Percentiles rank a stretch among this genome's conserved stretches.
Evolutionary conservation across 2,113 vertebrate species (phyloP).

Genomic region (Mustela lutreola): DNA sequence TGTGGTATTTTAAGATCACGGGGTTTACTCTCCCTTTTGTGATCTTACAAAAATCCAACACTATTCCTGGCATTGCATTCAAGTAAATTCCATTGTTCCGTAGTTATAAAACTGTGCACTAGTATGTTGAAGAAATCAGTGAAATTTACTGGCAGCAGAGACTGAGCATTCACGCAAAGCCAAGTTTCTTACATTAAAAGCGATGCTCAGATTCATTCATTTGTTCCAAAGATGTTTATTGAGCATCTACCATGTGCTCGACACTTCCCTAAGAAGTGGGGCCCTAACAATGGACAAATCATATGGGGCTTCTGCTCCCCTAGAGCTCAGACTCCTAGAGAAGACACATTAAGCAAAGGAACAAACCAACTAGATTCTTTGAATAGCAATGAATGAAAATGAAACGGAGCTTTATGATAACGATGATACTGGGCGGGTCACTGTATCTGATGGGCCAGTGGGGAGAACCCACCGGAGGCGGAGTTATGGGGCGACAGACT

Average conservation of each 20-base stretch:
- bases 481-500: background rate
- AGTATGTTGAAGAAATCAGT: background rate
- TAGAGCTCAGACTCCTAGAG: background rate
- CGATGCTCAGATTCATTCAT: background rate
- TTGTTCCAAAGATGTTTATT: background rate
- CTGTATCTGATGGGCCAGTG: background rate
- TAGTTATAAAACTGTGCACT: background rate
- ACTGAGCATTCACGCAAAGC: background rate
- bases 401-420: rapidly evolving
- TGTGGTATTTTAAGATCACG: background rate
- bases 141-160: background rate
- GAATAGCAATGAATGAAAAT: background rate
- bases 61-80: background rate
- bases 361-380: background rate
- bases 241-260: background rate
- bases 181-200: background rate
- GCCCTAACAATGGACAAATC: background rate
- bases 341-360: background rate
- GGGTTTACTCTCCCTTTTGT: background rate
- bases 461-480: rapidly evolving
- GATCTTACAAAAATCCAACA: background rate
- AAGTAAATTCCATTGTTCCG: background rate
- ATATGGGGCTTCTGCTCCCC: background rate
- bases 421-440: background rate
- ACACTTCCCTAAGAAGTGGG: background rate